Evolutionary conservation across 2,113 vertebrate species (phyloP), one percentile per base, ranked within the genome.

Genomic region (Mus pahari): DNA sequence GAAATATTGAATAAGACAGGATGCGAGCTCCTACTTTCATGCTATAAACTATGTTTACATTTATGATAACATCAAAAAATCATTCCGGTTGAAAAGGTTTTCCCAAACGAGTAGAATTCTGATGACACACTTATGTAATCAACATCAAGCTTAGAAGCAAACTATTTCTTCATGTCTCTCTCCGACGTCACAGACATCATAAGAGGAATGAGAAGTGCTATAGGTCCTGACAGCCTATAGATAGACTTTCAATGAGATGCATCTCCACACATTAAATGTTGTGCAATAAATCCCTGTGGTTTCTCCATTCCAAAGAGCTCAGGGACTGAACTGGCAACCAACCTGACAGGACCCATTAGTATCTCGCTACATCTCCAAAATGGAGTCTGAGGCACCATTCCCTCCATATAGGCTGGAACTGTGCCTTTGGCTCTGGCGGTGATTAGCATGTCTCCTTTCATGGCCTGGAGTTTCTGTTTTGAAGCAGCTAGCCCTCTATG

Each of bases 1-100:
- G 20, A 90, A 94, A 75, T 84, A 39, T 42, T 79, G n/a, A 75
- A 87, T 71, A 81, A 96, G 90, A 94, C 16, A 50, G 28, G 45
- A 86, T 66, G 45, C 42, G 55, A 81, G 60, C 64, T 81, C 58
- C 58, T 31, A 77, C 26, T 36, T 8, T 8, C 42, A 17, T 26
- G 62, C 36, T 64, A 88, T 73, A 42, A 89, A 45, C 28, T 64
- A 14, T 48, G 60, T 42, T 83, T 90, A 66, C 55, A 71, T 42
- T 78, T 90, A 66, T 7, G 13, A 68, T 75, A 94, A 42, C 4
- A 94, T 73, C 71, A 71, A 19, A 64, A 87, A 79, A 1, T 7
- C 66, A 58, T 62, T 81, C 33, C 22, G 9, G 24, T 42, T 28
- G 45, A 82, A 68, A 16, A 31, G 24, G 11, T 58, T 73, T 74